Evolutionary conservation across 2,113 vertebrate species (phyloP).

Genomic region (Acrocephalus arundinaceus): DNA sequence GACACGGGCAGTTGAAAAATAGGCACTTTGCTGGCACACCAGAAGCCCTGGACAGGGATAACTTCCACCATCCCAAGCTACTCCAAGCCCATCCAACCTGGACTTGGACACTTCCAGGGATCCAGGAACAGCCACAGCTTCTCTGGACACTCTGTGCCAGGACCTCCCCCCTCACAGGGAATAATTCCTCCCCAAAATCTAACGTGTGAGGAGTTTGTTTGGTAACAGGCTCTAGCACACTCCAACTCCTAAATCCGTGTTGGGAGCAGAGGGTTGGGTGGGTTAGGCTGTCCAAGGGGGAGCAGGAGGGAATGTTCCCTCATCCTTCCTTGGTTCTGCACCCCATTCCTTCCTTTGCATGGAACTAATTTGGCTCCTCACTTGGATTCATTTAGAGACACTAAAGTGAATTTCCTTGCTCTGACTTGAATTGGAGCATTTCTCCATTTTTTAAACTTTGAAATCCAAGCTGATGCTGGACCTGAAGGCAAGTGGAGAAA

Average conservation of each 20-base stretch:
- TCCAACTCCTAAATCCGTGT: neutral
- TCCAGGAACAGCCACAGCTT: neutral
- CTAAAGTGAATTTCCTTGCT: neutral
- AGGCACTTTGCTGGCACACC: neutral
- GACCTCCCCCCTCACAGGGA: accelerated
- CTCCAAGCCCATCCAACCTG: accelerated
- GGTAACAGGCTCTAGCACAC: neutral
- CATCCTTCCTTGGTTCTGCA: neutral
- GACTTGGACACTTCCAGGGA: neutral
- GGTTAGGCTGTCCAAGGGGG: neutral
- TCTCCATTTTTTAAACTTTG: neutral
- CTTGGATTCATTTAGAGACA: neutral
- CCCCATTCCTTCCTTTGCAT: neutral
- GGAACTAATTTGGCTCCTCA: accelerated
- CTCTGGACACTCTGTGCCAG: neutral
- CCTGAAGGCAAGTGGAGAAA: neutral
- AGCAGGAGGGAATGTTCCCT: neutral
- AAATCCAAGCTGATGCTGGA: neutral
- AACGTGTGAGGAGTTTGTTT: neutral
- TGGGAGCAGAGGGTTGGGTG: neutral
- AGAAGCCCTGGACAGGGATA: neutral
- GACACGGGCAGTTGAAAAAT: accelerated
- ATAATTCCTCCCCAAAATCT: neutral
- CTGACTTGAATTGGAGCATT: neutral
- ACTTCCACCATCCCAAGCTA: neutral